Percentiles rank a stretch among this genome's conserved stretches.
Evolutionary conservation across 2,113 vertebrate genomes (phyloP).

Genomic region (Procapra przewalskii): DNA sequence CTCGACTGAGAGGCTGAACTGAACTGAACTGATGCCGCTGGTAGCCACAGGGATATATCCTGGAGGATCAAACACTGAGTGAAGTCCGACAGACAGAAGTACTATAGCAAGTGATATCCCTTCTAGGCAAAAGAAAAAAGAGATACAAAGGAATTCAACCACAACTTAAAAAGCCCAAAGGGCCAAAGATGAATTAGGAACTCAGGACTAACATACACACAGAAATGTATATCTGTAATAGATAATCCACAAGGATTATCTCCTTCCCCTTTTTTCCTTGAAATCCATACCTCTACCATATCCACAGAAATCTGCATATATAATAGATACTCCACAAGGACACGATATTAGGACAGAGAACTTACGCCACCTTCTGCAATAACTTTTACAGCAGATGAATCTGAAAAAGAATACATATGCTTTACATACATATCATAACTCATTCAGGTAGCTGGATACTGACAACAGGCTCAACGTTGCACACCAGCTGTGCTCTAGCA

Average conservation of each 20-base stretch:
- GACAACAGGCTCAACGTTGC: not conserved
- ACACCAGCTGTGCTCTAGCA: not conserved
- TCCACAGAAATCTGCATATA: not conserved
- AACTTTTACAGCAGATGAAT: not conserved
- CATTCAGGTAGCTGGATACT: not conserved
- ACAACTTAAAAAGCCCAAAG: not conserved
- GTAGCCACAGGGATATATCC: not conserved
- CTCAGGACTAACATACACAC: not conserved
- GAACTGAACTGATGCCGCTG: not conserved
- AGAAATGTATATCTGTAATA: not conserved
- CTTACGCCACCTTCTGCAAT: not conserved
- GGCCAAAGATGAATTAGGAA: not conserved
- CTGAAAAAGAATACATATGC: not conserved
- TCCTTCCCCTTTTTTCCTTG: not conserved
- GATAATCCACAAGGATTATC: not conserved
- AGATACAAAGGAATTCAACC: not conserved
- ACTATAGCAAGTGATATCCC: not conserved
- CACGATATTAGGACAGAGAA: not conserved
- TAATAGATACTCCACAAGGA: not conserved
- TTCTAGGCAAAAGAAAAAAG: not conserved
- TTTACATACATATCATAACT: not conserved
- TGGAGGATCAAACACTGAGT: not conserved
- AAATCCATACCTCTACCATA: not conserved
- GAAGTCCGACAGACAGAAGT: not conserved
- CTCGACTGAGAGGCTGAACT: too few relatives aligned